phyloP scores from a whole-genome alignment of 2,797 vertebrate species.

The Podarcis lilfordi region DNA sequence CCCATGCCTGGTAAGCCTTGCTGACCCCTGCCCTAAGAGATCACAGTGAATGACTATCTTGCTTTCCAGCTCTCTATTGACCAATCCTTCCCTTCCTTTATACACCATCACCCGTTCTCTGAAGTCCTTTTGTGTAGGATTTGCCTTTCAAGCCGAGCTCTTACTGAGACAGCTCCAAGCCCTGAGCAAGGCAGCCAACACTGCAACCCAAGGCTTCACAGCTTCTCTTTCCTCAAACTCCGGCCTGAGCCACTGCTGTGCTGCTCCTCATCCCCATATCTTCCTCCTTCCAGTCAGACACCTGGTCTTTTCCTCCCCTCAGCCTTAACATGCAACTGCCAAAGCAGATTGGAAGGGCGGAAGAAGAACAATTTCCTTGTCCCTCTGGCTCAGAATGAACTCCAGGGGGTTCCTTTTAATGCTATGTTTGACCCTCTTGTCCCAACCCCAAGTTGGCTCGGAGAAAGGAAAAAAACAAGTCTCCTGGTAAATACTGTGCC shows the following conservation, averaged over 20 bases:
- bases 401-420: not conserved
- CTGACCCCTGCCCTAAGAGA: too few species aligned
- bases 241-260: not conserved
- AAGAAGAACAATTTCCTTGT: not conserved
- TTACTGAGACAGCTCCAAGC: too few species aligned
- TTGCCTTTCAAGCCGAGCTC: too few species aligned
- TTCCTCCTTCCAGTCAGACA: not conserved
- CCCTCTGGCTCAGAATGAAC: not conserved
- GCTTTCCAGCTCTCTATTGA: not conserved
- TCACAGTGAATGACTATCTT: not conserved
- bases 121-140: not conserved
- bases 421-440: not conserved
- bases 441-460: not conserved
- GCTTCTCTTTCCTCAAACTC: not conserved
- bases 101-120: not conserved
- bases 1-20: too few species aligned
- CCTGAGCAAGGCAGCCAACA: not conserved
- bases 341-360: not conserved
- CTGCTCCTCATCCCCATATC: not conserved
- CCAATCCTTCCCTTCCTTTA: not conserved
- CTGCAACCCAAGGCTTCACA: not conserved
- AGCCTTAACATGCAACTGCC: not conserved
- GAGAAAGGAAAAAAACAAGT: too few species aligned
- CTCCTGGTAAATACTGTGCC: not conserved
- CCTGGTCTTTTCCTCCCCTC: not conserved